phyloP scores from a whole-genome alignment of 2,888 invertebrate genomes.

The Drosophila pullipes region DNA sequence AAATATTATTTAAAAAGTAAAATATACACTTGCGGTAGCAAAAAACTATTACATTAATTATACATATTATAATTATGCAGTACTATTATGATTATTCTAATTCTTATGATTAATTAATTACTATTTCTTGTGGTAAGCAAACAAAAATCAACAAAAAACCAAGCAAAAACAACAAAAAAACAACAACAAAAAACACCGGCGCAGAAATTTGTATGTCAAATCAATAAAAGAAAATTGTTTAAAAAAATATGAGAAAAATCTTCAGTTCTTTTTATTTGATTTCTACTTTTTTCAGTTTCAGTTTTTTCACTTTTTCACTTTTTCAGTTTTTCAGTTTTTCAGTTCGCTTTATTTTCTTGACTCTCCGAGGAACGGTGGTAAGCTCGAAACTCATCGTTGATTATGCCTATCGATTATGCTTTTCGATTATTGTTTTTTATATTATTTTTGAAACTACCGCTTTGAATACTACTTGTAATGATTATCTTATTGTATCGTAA shows the following conservation, averaged over 20 bases:
- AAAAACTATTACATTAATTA: conserved; percentile 80
- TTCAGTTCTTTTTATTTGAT: conserved; percentile 48
- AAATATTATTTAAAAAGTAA: conserved; percentile 70
- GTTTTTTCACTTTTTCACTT: conserved; percentile 16
- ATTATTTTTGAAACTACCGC: conserved; percentile 12
- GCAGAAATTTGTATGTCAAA: conserved; percentile 81
- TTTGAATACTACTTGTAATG: not conserved
- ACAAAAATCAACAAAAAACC: conserved; percentile 51
- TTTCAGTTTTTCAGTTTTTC: conserved; percentile 20
- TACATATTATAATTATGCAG: conserved; percentile 73
- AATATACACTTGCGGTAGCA: conserved; percentile 75
- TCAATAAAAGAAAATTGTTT: conserved; percentile 78
- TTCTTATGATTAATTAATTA: conserved; percentile 80
- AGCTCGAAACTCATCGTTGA: not conserved
- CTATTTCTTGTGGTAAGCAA: conserved; percentile 73
- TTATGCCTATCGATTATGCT: not conserved
- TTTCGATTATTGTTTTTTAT: not conserved
- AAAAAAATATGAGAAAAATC: conserved; percentile 62
- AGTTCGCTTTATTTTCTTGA: conserved; percentile 4
- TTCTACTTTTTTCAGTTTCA: conserved; percentile 15
- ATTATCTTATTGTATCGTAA: conserved; percentile 16
- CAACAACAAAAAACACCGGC: conserved; percentile 61
- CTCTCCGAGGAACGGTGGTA: not conserved
- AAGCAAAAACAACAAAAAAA: conserved; percentile 33
- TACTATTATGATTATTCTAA: conserved; percentile 79